Base-by-base conservation (phyloP, 2,113 vertebrate species). In the Micromys minutus region DNA sequence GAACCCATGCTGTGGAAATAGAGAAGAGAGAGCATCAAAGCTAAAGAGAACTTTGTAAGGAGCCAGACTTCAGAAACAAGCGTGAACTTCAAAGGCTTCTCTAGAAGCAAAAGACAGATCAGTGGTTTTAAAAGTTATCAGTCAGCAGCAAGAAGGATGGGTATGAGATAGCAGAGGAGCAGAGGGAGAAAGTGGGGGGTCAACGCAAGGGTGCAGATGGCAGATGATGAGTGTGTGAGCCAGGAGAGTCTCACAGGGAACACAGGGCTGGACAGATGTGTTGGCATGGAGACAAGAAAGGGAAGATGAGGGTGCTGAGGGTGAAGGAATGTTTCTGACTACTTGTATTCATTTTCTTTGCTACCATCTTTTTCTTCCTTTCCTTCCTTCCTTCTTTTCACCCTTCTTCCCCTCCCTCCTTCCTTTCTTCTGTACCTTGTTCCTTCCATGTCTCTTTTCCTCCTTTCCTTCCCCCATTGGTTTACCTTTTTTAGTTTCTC, bases 11-110 rank as follows among this genome's bases (percentile, higher is more conserved):
- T 29, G 39, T 59, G n/a, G 34, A 45, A n/a, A 15, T 3, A 1
- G 31, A 81, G 17, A 85, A 34, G 7, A 29, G 0, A 26, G 45
- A 90, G 11, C 75, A 22, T 42, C 71, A 39, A 34, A 86, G 31
- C 15, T 45, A 26, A 19, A 10, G 36, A 89, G 77, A 79, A 45
- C 21, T 24, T 87, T 55, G 26, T 39, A 19, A 94, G 52, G 36
- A 91, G 7, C n/a, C 91, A 90, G 69, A 77, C 79, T 39, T 69
- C 2, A 85, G 80, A 77, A 93, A 93, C 57, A 80, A 90, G 19
- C 39, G 21, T 3, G 52, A 79, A 84, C 94, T 85, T 95, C 93
- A 94, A 96, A 95, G 87, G 34, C 42, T 52, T 50, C 90, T 95
- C 88, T 81, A 87, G 42, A 42, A 83, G 42, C 61, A 63, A 47